Percentiles rank a stretch among this genome's conserved stretches.
Evolutionary conservation across 1,140 invertebrate species (phyloP).

Genomic region (Heliconius congener): DNA sequence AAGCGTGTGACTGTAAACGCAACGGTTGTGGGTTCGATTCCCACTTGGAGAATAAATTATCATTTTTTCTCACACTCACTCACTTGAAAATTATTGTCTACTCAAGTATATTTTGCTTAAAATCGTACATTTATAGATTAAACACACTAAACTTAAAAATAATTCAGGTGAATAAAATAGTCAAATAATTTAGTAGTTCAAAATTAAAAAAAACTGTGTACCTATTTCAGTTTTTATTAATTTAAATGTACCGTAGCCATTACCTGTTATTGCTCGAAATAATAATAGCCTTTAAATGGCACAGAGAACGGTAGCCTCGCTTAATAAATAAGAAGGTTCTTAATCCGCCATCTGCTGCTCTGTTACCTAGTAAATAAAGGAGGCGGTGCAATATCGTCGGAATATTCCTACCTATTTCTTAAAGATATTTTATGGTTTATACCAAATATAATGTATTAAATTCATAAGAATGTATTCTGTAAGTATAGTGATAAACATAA

Average conservation of each 20-base stretch:
- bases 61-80: too few relatives aligned
- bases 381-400: not conserved
- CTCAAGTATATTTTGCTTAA: too few relatives aligned
- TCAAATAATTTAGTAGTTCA: not conserved
- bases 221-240: not conserved
- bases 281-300: conserved; percentile 12
- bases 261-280: not conserved
- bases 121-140: too few relatives aligned
- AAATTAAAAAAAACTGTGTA: not conserved
- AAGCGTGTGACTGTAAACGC: too few relatives aligned
- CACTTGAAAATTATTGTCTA: too few relatives aligned
- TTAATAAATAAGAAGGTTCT: conserved; percentile 7
- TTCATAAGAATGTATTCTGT: too few relatives aligned
- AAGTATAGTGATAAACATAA: too few relatives aligned
- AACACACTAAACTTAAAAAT: too few relatives aligned
- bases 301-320: conserved; percentile 6
- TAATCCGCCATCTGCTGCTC: conserved; percentile 9
- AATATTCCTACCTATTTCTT: not conserved
- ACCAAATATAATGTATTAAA: too few relatives aligned
- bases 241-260: not conserved
- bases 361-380: not conserved
- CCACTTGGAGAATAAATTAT: too few relatives aligned
- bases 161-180: too few relatives aligned
- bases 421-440: not conserved
- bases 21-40: too few relatives aligned